phyloP scores from a whole-genome alignment of 1,140 invertebrate species.

The Pachypsylla venusta region DNA sequence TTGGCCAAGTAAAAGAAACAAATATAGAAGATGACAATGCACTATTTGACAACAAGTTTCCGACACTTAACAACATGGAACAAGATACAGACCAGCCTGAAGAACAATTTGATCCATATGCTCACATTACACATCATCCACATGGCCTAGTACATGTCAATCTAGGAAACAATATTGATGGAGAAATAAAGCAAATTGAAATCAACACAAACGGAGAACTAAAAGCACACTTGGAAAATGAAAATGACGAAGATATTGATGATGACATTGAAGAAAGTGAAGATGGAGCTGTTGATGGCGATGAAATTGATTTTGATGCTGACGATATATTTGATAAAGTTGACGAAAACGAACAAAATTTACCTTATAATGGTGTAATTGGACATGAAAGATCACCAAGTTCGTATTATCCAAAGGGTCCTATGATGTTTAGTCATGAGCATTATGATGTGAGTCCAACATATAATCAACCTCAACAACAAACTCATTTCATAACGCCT shows the following conservation, averaged over 20 bases:
- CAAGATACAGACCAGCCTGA: background rate
- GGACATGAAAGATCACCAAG: background rate
- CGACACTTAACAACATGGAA: background rate
- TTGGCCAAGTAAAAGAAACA: background rate
- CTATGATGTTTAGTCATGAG: slow-evolving; percentile 6
- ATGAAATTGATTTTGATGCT: background rate
- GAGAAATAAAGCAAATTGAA: slow-evolving; percentile 3
- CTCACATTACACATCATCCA: background rate
- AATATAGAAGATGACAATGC: background rate
- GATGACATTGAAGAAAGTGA: background rate
- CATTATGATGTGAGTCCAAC: background rate
- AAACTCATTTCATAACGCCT: too few species aligned
- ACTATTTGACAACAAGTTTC: background rate
- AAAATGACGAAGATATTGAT: background rate
- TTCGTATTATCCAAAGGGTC: background rate
- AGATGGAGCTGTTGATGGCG: background rate
- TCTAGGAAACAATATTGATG: background rate
- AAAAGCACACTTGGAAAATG: slow-evolving; percentile 1
- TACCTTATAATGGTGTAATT: background rate
- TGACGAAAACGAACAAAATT: background rate
- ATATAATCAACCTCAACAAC: background rate
- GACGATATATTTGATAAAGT: background rate
- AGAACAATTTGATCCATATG: background rate
- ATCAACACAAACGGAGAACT: background rate
- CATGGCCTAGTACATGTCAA: background rate